Base-by-base conservation (phyloP, 2,113 vertebrate species). In the Dasyurus viverrinus region DNA sequence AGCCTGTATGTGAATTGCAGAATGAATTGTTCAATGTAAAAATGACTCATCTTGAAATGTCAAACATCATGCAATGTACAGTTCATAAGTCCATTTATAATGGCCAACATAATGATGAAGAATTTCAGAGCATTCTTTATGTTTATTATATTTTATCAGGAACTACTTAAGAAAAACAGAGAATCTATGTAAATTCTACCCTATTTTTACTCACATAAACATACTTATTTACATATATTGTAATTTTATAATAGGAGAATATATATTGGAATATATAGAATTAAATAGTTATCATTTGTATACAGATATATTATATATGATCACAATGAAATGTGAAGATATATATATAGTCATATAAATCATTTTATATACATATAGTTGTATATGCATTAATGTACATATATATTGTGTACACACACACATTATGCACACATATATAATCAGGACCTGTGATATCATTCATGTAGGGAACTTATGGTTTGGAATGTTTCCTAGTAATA, bases 11-110 rank as follows among this genome's bases (percentile, higher is more conserved):
- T 92, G 10, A 10, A 90, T 94, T 97, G 2, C 96, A 36, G 53
- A 76, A 91, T 93, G 50, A 26, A 42, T 92, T 89, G 0, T 84
- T 1, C 91, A 24, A 68, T 52, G 2, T 42, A 89, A 90, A 91
- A 53, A 90, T 89, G 68, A 89, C 57, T 90, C 47, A 91, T 91
- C 95, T 90, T 26, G 52, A 92, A 92, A 1, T 96, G 24, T 93
- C 60, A 94, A 10, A 94, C 89, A 94, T 94, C 93, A 47, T 36
- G 11, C 47, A 92, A 42, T 92, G 16, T 9, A 93, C 19, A 90
- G 92, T 93, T 94, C 54, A 92, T 57, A 95, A 91, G 76, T 91
- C 16, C 52, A 48, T 91, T 8, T 53, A 91, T 12, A 84, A 84
- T 42, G 23, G 68, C 22, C 16, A 47, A 54, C 11, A 9, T 89